Evolutionary conservation across 2,797 vertebrate species (phyloP).

Genomic region (Argya squamiceps): DNA sequence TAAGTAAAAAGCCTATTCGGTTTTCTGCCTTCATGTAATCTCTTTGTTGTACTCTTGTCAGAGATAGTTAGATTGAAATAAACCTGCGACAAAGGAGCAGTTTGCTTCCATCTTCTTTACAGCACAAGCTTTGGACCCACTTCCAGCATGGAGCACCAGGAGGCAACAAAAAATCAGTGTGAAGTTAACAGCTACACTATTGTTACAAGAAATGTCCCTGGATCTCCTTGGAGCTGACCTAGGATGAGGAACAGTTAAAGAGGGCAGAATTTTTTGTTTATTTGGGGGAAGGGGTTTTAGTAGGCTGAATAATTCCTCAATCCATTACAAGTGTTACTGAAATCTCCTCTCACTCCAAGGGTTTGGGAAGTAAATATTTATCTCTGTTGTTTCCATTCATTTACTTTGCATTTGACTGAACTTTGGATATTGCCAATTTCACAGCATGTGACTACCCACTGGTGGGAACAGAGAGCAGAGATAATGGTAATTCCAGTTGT

Average conservation of each 20-base stretch:
- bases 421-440: conserved; percentile 21
- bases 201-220: not conserved
- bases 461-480: not conserved
- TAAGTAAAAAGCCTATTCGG: not conserved
- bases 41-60: not conserved
- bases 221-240: not conserved
- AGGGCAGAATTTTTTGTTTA: not conserved
- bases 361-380: conserved; percentile 32
- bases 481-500: not conserved
- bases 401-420: conserved; percentile 32
- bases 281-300: not conserved
- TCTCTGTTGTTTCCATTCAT: not conserved
- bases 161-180: not conserved
- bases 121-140: not conserved
- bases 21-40: not conserved
- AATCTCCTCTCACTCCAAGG: not conserved
- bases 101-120: not conserved
- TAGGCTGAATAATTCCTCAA: not conserved
- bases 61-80: not conserved
- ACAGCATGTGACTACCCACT: not conserved
- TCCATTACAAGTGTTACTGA: not conserved
- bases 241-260: not conserved
- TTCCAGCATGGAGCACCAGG: not conserved
- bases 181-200: not conserved
- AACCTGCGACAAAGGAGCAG: not conserved